Conservation (phyloP, 2,113 vertebrate genomes). For the Nanger granti region DNA sequence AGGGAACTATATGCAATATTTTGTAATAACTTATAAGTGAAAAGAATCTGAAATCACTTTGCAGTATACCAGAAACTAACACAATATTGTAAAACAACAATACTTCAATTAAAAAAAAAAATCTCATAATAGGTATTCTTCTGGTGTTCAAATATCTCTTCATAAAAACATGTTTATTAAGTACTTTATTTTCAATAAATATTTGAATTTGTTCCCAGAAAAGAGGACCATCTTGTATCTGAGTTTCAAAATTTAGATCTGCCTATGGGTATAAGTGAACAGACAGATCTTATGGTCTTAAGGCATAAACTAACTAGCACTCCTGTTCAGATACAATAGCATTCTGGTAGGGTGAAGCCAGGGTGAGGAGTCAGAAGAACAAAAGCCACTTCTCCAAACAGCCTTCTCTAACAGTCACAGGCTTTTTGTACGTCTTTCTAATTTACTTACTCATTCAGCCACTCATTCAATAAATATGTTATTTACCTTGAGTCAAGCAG, state of each 20-base stretch:
- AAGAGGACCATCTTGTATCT: background rate
- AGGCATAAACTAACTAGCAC: background rate
- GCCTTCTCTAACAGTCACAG: background rate
- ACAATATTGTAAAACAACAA: background rate
- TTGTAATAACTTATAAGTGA: background rate
- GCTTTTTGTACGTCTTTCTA: background rate
- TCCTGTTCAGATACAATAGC: background rate
- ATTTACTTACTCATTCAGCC: background rate
- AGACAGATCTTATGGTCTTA: background rate
- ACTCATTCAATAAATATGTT: background rate
- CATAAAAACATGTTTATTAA: background rate
- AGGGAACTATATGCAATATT: background rate
- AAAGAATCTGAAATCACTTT: background rate
- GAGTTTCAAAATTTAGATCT: constrained; percentile 8
- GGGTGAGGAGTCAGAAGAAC: background rate
- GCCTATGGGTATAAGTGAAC: background rate
- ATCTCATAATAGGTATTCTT: background rate
- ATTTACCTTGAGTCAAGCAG: background rate
- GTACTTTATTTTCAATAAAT: constrained; percentile 9
- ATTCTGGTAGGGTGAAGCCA: background rate
- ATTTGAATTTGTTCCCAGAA: background rate
- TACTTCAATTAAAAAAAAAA: background rate
- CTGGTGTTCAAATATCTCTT: background rate
- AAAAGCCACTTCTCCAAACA: background rate
- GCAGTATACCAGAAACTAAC: background rate